A percentile compares a stretch with the other conserved stretches of the same genome.
These are phyloP conservation scores for Microplitis manilae DNA, from an alignment of 2,888 invertebrate genomes.

Conservation along the genomic window DNA sequence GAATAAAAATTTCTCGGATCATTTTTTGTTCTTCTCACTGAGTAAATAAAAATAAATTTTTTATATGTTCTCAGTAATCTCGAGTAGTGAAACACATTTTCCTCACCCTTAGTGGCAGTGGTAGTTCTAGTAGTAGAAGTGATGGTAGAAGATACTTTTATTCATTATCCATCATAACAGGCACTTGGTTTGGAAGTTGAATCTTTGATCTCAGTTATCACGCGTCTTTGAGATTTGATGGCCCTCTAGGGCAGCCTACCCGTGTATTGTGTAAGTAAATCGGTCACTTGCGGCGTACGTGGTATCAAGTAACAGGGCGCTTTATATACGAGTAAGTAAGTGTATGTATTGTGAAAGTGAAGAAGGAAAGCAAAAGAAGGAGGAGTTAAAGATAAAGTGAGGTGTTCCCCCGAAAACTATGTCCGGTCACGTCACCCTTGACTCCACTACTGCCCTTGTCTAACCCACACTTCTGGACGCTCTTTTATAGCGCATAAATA, in stretches of 20 bases:
- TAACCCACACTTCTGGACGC: conserved; percentile 54
- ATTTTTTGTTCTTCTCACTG: conserved; percentile 7
- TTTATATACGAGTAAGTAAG: conserved; percentile 61
- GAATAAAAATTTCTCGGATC: neutral
- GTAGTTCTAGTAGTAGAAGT: neutral
- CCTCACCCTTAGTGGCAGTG: neutral
- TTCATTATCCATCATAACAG: conserved; percentile 40
- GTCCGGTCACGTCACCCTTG: conserved; percentile 68
- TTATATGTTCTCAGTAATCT: conserved; percentile 23
- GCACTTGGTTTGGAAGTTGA: conserved; percentile 23
- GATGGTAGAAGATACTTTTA: conserved; percentile 25
- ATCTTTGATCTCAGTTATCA: conserved; percentile 39
- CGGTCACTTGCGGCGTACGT: neutral
- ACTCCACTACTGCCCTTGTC: conserved; percentile 50
- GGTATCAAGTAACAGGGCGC: neutral
- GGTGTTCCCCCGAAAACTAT: conserved; percentile 60
- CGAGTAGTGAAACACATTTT: conserved; percentile 5
- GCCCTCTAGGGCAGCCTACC: conserved; percentile 43
- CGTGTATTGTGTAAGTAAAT: conserved; percentile 27
- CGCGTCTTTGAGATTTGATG: conserved; percentile 44
- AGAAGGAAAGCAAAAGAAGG: neutral
- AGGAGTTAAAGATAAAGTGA: conserved; percentile 1
- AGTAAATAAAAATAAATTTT: conserved; percentile 40
- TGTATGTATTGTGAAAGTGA: conserved; percentile 61
- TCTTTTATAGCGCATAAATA: conserved; percentile 72